Conservation (phyloP, 2,888 invertebrate genomes). For the Melanophora roralis region DNA sequence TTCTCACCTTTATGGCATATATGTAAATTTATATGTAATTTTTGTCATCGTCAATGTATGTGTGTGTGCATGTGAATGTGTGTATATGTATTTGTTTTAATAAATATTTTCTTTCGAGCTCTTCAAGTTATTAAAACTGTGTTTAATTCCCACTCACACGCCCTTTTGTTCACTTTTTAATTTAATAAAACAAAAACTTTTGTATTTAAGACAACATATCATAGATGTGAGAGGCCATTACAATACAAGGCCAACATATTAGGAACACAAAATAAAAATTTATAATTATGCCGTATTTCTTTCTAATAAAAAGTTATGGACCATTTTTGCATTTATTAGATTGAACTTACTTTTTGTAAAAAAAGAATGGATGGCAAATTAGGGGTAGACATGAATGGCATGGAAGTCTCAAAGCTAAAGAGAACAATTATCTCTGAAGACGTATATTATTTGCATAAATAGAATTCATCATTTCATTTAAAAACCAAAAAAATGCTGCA, state of each 20-base stretch:
- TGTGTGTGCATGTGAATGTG: neutral
- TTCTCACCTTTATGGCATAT: constrained; percentile 58
- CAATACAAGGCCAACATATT: neutral
- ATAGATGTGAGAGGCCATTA: neutral
- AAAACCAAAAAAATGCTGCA: too few relatives aligned
- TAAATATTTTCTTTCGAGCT: neutral
- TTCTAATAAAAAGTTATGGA: too few relatives aligned
- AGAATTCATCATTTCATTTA: too few relatives aligned
- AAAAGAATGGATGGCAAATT: too few relatives aligned
- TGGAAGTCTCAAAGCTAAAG: too few relatives aligned
- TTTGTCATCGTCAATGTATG: constrained; percentile 30
- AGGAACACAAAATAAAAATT: too few relatives aligned
- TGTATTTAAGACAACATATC: neutral
- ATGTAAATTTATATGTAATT: constrained; percentile 51
- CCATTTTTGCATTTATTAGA: too few relatives aligned
- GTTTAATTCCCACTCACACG: constrained; percentile 59
- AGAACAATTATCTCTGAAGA: too few relatives aligned
- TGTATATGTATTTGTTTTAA: neutral
- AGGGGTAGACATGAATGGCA: too few relatives aligned
- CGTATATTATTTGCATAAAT: too few relatives aligned
- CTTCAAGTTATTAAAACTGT: constrained; percentile 38
- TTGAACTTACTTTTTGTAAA: too few relatives aligned
- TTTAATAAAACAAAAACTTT: constrained; percentile 1
- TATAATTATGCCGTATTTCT: too few relatives aligned
- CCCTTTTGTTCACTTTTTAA: constrained; percentile 47